Evolutionary conservation across 2,797 vertebrate species (phyloP).

Genomic region (Coregonus ussuriensis): DNA sequence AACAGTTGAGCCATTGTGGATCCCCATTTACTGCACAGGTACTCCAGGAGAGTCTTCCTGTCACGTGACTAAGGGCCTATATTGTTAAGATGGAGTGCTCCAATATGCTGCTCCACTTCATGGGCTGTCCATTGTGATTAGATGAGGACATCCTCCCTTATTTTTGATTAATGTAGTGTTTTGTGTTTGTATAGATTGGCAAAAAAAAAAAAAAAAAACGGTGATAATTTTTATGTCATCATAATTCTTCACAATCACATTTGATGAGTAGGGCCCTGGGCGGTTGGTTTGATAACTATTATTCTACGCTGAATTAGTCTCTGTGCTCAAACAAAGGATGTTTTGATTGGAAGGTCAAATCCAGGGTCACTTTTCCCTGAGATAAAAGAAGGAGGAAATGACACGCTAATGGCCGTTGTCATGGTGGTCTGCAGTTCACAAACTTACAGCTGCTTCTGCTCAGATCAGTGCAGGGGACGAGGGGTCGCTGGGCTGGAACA

Average conservation of each 20-base stretch:
- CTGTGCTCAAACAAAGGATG: conserved; percentile 82
- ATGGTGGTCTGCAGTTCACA: conserved; percentile 72
- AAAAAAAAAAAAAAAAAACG: not conserved
- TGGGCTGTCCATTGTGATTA: not conserved
- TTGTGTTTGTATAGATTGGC: conserved; percentile 22
- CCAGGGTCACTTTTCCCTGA: conserved; percentile 78
- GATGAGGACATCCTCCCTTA: not conserved
- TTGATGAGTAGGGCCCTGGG: conserved; percentile 71
- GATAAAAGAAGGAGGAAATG: conserved; percentile 82
- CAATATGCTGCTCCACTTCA: no score
- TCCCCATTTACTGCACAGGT: conserved; percentile 56
- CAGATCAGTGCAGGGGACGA: conserved; percentile 29
- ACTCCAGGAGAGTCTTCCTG: conserved; percentile 71
- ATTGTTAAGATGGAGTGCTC: conserved; percentile 65
- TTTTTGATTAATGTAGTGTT: not conserved
- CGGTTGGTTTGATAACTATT: conserved; percentile 78
- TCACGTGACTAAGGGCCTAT: conserved; percentile 78
- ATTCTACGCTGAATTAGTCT: conserved; percentile 76
- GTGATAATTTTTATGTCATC: conserved; percentile 48
- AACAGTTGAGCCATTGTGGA: conserved; percentile 84
- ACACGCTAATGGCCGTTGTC: conserved; percentile 79
- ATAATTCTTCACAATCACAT: conserved; percentile 79
- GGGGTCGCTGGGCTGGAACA: not conserved
- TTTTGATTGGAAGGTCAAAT: conserved; percentile 85
- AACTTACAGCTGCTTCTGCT: conserved; percentile 40